phyloP scores from a whole-genome alignment of 1,140 invertebrate genomes.

The Musca vetustissima region DNA sequence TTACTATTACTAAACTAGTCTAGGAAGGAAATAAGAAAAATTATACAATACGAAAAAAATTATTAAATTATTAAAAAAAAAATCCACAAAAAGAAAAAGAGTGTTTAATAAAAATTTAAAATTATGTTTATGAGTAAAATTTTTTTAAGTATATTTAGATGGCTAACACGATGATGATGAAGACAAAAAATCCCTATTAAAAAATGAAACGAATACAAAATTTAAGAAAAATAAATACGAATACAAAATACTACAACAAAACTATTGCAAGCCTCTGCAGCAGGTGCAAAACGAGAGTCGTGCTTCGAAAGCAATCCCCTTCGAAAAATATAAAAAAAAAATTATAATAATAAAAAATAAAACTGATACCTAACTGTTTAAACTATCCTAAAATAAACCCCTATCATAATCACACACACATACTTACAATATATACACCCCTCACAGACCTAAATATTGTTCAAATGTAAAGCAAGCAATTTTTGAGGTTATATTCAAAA shows the following conservation, averaged over 20 bases:
- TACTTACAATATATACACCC: no score
- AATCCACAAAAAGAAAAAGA: constrained; percentile 11
- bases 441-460: no score
- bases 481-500: no score
- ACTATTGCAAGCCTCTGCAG: no score
- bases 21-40: constrained; percentile 3
- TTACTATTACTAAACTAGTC: background rate
- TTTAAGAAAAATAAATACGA: background rate
- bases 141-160: background rate
- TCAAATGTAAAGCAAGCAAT: no score
- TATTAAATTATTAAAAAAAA: background rate
- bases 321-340: no score
- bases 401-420: no score
- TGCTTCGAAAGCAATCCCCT: constrained; percentile 8
- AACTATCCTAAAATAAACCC: no score
- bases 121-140: background rate
- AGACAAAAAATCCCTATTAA: no score
- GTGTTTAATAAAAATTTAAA: constrained; percentile 1
- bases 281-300: constrained; percentile 22
- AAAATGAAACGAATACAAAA: constrained; percentile 7
- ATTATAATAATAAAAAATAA: background rate
- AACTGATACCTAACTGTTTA: no score
- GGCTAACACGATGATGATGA: background rate
- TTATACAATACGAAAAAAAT: background rate
- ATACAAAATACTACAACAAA: background rate